Conservation (phyloP, 37 sponge, comb jelly and placozoan species). For the Halisarca cf. caerulea region DNA sequence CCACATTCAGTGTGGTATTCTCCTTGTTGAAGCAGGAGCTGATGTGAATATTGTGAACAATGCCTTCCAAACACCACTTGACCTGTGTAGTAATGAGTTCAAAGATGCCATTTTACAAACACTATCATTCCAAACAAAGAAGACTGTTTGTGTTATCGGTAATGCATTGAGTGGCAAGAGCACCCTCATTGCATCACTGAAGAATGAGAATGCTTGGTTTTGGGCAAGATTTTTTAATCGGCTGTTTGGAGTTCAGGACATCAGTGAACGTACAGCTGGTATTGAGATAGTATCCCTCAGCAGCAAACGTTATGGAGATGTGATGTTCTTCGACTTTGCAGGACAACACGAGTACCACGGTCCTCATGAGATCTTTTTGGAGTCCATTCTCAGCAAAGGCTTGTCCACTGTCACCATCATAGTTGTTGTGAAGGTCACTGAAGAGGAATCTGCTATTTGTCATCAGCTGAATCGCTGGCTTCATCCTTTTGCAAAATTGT, state of each 20-base stretch:
- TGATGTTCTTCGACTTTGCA: slow-evolving; percentile 18
- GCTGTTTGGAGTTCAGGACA: not conserved
- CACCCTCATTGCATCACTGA: slow-evolving; percentile 4
- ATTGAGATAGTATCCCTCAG: not conserved
- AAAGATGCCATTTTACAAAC: slow-evolving; percentile 3
- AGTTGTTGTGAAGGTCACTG: slow-evolving; percentile 8
- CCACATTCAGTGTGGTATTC: slow-evolving; percentile 19
- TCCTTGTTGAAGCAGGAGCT: slow-evolving; percentile 11
- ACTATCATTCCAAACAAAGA: not conserved
- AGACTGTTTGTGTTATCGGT: slow-evolving; percentile 8
- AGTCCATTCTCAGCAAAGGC: not conserved
- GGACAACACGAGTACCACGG: slow-evolving; percentile 28
- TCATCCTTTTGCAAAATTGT: not conserved
- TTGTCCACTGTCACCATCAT: not conserved
- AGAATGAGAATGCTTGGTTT: not conserved
- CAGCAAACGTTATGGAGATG: slow-evolving; percentile 20
- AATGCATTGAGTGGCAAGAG: slow-evolving; percentile 29
- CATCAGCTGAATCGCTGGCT: slow-evolving; percentile 14
- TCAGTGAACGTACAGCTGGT: slow-evolving; percentile 16
- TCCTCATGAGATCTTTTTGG: slow-evolving; percentile 16
- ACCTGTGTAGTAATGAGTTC: not conserved
- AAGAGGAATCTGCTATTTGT: not conserved
- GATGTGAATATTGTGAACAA: not conserved
- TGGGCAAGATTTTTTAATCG: not conserved
- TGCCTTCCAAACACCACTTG: not conserved